Base-by-base conservation (phyloP, 2,113 vertebrate species). In the Jaculus jaculus region DNA sequence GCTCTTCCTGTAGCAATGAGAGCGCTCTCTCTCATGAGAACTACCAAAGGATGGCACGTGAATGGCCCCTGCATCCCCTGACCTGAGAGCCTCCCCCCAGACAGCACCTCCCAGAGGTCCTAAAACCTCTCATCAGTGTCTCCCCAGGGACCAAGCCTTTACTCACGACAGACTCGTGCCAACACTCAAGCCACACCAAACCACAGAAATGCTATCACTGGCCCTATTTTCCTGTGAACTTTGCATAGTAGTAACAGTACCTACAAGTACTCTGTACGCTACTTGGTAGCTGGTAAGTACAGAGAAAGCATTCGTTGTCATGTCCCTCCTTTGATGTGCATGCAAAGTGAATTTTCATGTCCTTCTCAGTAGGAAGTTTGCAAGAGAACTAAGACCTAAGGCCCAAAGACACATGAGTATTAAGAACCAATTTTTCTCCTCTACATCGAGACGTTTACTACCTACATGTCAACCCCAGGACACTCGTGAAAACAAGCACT, bases 281-380 rank as follows among this genome's bases (percentile, higher is more conserved):
- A 5, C 6, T 21, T 68, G 23, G 13, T 58, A 5, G 17, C 47
- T 66, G 26, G 5, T 1, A 80, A 34, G 28, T 26, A 78, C n/a
- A 34, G 13, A 87, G 15, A 77, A 39, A 74, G 11, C 54, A 13
- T 60, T 20, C 1, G 11, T n/a, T 8, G 72, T 17, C 37, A 16
- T 47, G 7, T 9, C 34, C 20, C 80, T 80, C 54, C 51, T 54
- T 51, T 51, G 21, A 18, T 61, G 26, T 47, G 42, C n/a, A 73
- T 81, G 84, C 79, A 87, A 87, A 83, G 24, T 37, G 75, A 84
- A 21, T 85, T 60, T 85, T 92, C 60, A n/a, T 75, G 16, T 26
- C 37, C 34, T 92, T 68, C 69, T 61, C 84, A 84, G 78, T 23
- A 42, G 13, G 37, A n/a, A 39, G 68, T 83, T 26, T 77, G 0